Percentiles rank a stretch among this genome's conserved stretches.
Conservation (phyloP, 2,888 invertebrate species). For the Timema cristinae region DNA sequence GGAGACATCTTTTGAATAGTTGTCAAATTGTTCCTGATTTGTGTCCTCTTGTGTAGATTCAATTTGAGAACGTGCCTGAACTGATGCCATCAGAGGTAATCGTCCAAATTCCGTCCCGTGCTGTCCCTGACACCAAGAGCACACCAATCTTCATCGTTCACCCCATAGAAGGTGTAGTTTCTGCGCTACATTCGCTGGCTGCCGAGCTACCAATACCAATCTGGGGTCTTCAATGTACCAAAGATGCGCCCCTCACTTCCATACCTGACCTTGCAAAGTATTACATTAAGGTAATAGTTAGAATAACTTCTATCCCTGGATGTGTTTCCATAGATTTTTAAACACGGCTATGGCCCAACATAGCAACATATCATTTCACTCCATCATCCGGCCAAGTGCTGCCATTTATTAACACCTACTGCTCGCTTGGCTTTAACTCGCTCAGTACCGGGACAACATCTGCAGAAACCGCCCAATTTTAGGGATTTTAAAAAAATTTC, state of each 20-base stretch:
- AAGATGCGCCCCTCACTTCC: slow-evolving; percentile 66
- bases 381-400: too few species aligned
- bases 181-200: slow-evolving; percentile 67
- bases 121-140: slow-evolving; percentile 35
- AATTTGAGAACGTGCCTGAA: slow-evolving; percentile 50
- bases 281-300: slow-evolving; percentile 53
- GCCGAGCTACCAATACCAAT: slow-evolving; percentile 69
- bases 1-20: too few species aligned
- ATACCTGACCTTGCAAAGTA: slow-evolving; percentile 67
- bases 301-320: neutral
- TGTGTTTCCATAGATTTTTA: too few species aligned
- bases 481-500: too few species aligned
- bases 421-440: too few species aligned
- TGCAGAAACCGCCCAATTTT: too few species aligned
- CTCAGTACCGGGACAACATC: too few species aligned
- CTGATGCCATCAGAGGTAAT: slow-evolving; percentile 72
- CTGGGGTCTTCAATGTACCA: slow-evolving; percentile 86
- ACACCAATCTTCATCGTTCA: slow-evolving; percentile 57
- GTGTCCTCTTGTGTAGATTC: slow-evolving; percentile 28
- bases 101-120: slow-evolving; percentile 61
- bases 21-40: neutral
- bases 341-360: too few species aligned
- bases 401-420: too few species aligned
- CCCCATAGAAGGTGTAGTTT: slow-evolving; percentile 85
- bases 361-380: too few species aligned